A percentile compares a stretch with the other conserved stretches of the same genome.
These are phyloP conservation scores for Lethrus apterus DNA, from an alignment of 1,140 invertebrate species.

Conservation along the genomic window DNA sequence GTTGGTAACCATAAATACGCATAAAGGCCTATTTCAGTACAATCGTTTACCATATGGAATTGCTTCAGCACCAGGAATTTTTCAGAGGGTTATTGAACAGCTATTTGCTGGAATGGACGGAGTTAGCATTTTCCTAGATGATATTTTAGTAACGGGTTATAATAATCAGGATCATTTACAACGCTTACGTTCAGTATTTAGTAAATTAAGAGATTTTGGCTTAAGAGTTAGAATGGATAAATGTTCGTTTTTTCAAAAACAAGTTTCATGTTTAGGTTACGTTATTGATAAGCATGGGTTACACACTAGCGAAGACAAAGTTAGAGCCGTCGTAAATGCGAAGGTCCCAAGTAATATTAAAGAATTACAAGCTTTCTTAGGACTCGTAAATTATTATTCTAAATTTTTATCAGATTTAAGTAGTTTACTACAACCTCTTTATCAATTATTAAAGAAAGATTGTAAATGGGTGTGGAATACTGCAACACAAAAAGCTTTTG, in stretches of 20 bases:
- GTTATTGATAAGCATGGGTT: conserved; percentile 12
- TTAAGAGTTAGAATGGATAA: conserved; percentile 13
- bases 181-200: conserved; percentile 1
- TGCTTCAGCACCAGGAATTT: conserved; percentile 41
- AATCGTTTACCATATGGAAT: conserved; percentile 44
- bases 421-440: conserved; percentile 14
- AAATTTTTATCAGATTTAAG: conserved; percentile 30
- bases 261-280: conserved; percentile 10
- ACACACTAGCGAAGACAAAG: conserved; percentile 16
- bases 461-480: conserved; percentile 34
- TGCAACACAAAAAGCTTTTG: too few relatives aligned
- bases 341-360: conserved; percentile 27
- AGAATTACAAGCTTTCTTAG: conserved; percentile 33
- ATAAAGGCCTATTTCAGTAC: conserved; percentile 27
- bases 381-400: conserved; percentile 36
- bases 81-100: conserved; percentile 26
- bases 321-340: conserved; percentile 27
- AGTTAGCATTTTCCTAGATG: conserved; percentile 21
- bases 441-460: conserved; percentile 10
- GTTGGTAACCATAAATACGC: conserved; percentile 18
- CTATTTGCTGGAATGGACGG: conserved; percentile 20
- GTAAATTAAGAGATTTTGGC: background rate
- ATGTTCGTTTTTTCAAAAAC: conserved; percentile 11
- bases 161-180: conserved; percentile 4
- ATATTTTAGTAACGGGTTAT: conserved; percentile 21